Evolutionary conservation across 2,797 vertebrate species (phyloP).

Genomic region (Anableps anableps): DNA sequence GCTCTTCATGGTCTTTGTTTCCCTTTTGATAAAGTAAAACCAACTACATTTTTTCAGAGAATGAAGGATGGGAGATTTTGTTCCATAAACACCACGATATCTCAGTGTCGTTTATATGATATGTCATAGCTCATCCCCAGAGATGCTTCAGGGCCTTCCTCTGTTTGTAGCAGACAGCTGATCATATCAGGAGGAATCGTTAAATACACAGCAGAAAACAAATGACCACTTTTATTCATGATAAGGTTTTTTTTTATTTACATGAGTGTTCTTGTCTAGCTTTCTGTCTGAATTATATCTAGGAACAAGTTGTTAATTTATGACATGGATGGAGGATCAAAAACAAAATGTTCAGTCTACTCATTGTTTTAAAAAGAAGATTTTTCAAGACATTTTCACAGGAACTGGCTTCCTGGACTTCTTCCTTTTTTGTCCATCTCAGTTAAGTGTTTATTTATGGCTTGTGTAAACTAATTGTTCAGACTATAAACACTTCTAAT

Average conservation of each 20-base stretch:
- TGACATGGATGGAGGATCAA: background rate
- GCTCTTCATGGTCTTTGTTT: too few species aligned
- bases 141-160: conserved; percentile 21
- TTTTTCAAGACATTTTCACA: background rate
- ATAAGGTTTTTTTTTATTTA: too few species aligned
- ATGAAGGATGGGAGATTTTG: background rate
- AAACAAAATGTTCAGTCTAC: background rate
- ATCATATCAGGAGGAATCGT: background rate
- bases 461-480: conserved; percentile 15
- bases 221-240: background rate
- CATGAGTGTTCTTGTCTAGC: background rate
- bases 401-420: background rate
- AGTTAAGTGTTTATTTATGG: conserved; percentile 6
- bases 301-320: background rate
- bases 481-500: background rate
- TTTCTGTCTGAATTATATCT: background rate
- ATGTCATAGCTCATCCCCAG: background rate
- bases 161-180: conserved; percentile 14
- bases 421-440: background rate
- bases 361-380: background rate
- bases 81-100: background rate
- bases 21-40: background rate
- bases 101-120: background rate
- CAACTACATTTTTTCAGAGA: background rate
- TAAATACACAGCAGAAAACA: background rate